These are phyloP conservation scores for Trialeurodes vaporariorum DNA, from an alignment of 1,140 invertebrate species.

Conservation along the genomic window DNA sequence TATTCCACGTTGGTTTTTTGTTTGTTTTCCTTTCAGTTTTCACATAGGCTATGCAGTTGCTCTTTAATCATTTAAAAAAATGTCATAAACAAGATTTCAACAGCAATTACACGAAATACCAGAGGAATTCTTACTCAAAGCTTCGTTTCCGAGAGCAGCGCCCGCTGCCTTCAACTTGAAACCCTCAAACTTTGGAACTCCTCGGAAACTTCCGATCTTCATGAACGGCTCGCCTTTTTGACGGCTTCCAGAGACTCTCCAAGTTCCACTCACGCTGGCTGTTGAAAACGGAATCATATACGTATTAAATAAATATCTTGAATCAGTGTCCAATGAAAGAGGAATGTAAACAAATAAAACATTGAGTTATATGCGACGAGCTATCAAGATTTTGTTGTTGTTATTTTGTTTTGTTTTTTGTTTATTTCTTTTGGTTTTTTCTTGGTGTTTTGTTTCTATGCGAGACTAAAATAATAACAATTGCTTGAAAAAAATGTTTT, in stretches of 20 bases:
- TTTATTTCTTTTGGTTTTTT: background rate
- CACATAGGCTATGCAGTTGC: too few relatives aligned
- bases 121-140: background rate
- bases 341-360: background rate
- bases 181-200: background rate
- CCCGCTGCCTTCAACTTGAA: background rate
- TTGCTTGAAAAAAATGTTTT: too few relatives aligned
- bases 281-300: background rate
- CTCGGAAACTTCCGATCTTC: background rate
- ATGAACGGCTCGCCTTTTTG: background rate
- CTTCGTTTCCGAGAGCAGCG: background rate
- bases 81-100: too few relatives aligned
- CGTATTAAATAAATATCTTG: background rate
- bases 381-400: background rate
- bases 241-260: background rate
- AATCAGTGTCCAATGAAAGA: background rate
- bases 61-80: too few relatives aligned
- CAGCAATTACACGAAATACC: too few relatives aligned
- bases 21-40: too few relatives aligned
- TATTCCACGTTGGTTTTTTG: too few relatives aligned
- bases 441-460: too few relatives aligned
- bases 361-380: background rate
- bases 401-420: background rate
- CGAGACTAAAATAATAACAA: too few relatives aligned
- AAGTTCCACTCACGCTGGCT: background rate